Base-by-base conservation (phyloP, 2,888 invertebrate species). In the Spodoptera picta region DNA sequence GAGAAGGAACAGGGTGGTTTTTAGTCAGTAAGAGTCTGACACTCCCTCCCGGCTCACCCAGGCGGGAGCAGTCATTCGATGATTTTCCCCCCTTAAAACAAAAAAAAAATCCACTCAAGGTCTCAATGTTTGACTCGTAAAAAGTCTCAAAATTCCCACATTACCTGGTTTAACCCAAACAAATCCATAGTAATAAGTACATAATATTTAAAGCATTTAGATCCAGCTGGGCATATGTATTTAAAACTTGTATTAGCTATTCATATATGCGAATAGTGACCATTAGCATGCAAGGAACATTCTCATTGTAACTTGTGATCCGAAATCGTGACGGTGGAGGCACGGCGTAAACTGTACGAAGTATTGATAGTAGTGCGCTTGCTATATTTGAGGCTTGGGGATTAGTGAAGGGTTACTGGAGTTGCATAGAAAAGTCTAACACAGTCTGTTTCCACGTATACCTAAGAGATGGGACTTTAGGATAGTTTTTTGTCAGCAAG, bases 221-320 rank as follows among this genome's bases (percentile, higher is more conserved):
- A 65, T 63, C 81, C 84, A 85, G 79, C 83, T 82, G 84, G 73
- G 54, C 65, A 60, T 68, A 70, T 80, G 82, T 81, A 83, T 82
- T 83, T 82, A 69, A 83, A 82, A 73, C 79, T 66, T 60, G 78
- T 82, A 87, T 90, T 88, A 87, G 71, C 80, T 81, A 90, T 91
- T 90, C 86, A 91, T 87, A 83, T 90, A 91, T 90, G 89, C 89
- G 84, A 89, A 89, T 86, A 87, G 84, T 70, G 80, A 58, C 74
- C 82, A 90, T 92, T 91, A 90, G 85, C 88, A 90, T 90, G 89
- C 90, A 80, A 83, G 79, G 83, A 88, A 86, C 92, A 89, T 89
- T 85, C 84, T 87, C 84, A 88, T 89, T 89, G 92, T 88, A 85
- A 88, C 84, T 86, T 90, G 88, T 90, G 90, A 88, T 91, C 87